Conservation (phyloP, 2,113 vertebrate genomes). For the Martes martes region DNA sequence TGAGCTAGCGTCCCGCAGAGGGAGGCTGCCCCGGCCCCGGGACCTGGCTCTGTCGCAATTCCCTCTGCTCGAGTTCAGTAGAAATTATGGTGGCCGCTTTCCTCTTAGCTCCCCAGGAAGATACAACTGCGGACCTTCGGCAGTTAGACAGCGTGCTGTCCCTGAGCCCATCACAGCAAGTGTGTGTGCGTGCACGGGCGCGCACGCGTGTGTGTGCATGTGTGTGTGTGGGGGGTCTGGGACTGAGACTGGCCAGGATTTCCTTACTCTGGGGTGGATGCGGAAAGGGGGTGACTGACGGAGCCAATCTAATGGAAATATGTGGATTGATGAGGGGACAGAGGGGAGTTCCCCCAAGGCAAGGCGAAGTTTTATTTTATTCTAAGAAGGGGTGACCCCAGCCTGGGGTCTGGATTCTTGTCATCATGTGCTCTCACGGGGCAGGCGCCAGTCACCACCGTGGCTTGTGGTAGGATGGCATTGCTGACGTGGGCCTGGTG, state of each 20-base stretch:
- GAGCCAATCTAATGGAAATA: not conserved
- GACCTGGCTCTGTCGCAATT: not conserved
- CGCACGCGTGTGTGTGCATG: too few relatives aligned
- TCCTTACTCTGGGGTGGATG: not conserved
- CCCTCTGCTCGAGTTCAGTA: not conserved
- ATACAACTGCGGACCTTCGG: not conserved
- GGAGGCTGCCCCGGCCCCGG: too few relatives aligned
- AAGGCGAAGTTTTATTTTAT: too few relatives aligned
- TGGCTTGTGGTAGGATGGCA: rapidly evolving
- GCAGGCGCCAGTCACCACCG: not conserved
- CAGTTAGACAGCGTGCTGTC: rapidly evolving
- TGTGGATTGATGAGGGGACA: rapidly evolving
- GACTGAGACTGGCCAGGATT: not conserved
- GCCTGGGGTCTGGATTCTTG: not conserved
- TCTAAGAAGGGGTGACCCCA: too few relatives aligned
- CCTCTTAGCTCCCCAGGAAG: not conserved
- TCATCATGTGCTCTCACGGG: not conserved
- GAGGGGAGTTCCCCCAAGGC: not conserved
- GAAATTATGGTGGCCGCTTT: not conserved
- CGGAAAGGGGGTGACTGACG: too few relatives aligned
- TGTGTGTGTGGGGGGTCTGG: too few relatives aligned
- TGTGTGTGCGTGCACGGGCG: not conserved
- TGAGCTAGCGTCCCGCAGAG: not conserved
- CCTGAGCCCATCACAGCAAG: not conserved
- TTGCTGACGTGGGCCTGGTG: rapidly evolving